These are phyloP conservation scores for Colaptes auratus DNA, from an alignment of 2,113 vertebrate genomes.

Conservation along the genomic window DNA sequence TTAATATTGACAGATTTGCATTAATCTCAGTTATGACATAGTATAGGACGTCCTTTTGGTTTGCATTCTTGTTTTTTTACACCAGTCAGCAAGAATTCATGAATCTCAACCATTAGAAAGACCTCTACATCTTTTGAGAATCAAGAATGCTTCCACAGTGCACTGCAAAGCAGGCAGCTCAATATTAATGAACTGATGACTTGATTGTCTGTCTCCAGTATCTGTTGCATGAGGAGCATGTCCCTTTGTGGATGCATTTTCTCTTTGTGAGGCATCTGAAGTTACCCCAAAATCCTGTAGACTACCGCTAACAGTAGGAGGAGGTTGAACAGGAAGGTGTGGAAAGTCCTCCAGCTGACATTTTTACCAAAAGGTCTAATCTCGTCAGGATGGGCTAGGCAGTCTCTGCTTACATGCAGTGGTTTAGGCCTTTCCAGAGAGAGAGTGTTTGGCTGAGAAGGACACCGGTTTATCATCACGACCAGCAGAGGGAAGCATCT, in stretches of 20 bases:
- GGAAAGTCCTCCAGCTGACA: too few relatives aligned
- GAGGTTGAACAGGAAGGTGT: too few relatives aligned
- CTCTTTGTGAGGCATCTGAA: too few relatives aligned
- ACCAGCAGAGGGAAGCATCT: constrained; percentile 58
- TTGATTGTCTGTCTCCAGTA: neutral
- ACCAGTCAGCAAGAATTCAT: neutral
- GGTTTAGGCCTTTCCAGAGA: too few relatives aligned
- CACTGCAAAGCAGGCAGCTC: neutral
- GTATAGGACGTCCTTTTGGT: neutral
- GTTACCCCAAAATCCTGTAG: too few relatives aligned
- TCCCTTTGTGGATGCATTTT: too few relatives aligned
- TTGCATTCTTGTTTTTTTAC: neutral
- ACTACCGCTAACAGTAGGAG: too few relatives aligned
- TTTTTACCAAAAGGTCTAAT: too few relatives aligned
- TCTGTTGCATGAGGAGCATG: neutral
- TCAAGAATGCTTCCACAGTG: neutral
- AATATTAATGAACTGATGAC: too few relatives aligned
- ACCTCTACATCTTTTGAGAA: neutral
- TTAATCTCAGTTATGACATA: neutral
- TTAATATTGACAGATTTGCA: neutral
- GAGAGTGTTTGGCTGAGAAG: neutral
- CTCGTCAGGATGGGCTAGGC: too few relatives aligned
- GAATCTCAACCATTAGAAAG: neutral
- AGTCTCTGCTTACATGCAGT: too few relatives aligned
- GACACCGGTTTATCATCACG: neutral